Conservation (phyloP, 2,797 vertebrate species). For the Acrossocheilus fasciatus region DNA sequence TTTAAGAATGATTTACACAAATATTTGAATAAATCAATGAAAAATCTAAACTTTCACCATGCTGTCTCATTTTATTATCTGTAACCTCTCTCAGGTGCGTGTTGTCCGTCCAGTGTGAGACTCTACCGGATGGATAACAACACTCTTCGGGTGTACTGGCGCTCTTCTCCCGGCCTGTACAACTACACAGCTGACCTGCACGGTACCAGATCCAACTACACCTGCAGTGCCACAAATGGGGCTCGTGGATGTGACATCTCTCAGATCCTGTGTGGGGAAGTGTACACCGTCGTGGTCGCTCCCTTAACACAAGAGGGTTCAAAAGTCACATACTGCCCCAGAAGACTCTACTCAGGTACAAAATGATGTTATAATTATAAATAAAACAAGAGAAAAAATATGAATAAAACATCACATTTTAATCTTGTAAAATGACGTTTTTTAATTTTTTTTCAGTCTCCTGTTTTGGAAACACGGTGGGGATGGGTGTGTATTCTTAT, state of each 20-base stretch:
- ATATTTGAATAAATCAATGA: too few relatives aligned
- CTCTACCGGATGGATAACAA: slow-evolving; percentile 82
- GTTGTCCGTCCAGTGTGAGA: slow-evolving; percentile 90
- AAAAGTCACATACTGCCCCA: slow-evolving; percentile 86
- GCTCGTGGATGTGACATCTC: slow-evolving; percentile 84
- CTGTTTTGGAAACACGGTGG: slow-evolving; percentile 86
- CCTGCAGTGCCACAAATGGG: slow-evolving; percentile 76
- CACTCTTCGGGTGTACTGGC: slow-evolving; percentile 87
- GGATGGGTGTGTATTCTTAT: slow-evolving; percentile 82
- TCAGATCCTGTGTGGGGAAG: slow-evolving; percentile 84
- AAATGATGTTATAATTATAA: not conserved
- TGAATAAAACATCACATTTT: not conserved
- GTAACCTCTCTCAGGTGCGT: slow-evolving; percentile 78
- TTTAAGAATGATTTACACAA: not conserved
- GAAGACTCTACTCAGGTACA: slow-evolving; percentile 88
- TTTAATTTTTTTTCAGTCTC: slow-evolving; percentile 80
- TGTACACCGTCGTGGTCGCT: slow-evolving; percentile 86
- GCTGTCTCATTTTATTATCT: not conserved
- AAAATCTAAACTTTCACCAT: too few relatives aligned
- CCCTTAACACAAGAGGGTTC: slow-evolving; percentile 76
- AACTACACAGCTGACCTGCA: slow-evolving; percentile 81
- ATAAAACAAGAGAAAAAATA: not conserved
- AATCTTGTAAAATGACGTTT: slow-evolving; percentile 23
- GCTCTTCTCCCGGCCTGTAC: slow-evolving; percentile 69
- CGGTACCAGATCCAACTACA: slow-evolving; percentile 87